Evolutionary conservation across 2,888 invertebrate species (phyloP).

Genomic region (Eupeodes latifasciatus): DNA sequence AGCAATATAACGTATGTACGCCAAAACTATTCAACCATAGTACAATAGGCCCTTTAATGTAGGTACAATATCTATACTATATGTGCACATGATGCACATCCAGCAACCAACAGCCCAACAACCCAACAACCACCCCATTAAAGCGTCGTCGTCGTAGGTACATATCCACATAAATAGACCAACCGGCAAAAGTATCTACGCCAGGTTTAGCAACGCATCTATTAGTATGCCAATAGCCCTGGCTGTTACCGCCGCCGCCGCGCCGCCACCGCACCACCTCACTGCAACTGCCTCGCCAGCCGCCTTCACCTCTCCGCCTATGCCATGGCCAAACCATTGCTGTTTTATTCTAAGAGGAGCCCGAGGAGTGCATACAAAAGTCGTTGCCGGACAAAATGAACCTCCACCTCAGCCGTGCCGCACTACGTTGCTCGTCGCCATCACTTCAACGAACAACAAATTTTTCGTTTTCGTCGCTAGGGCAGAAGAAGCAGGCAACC

Average conservation of each 20-base stretch:
- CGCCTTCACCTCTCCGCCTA: slow-evolving; percentile 38
- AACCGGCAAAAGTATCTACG: slow-evolving; percentile 76
- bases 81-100: slow-evolving; percentile 54
- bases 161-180: slow-evolving; percentile 76
- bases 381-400: slow-evolving; percentile 73
- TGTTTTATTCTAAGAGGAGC: slow-evolving; percentile 60
- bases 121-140: slow-evolving; percentile 70
- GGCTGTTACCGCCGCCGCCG: slow-evolving; percentile 47
- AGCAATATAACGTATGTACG: slow-evolving; percentile 55
- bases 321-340: slow-evolving; percentile 48
- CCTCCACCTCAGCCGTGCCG: slow-evolving; percentile 36
- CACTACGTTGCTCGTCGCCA: slow-evolving; percentile 1
- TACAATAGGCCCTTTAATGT: slow-evolving; percentile 76
- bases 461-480: slow-evolving; percentile 64
- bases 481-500: slow-evolving; percentile 53
- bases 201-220: slow-evolving; percentile 76
- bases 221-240: slow-evolving; percentile 76
- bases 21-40: slow-evolving; percentile 74
- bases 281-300: background rate
- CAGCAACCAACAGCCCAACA: slow-evolving; percentile 46
- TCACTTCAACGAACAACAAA: slow-evolving; percentile 46
- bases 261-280: slow-evolving; percentile 26
- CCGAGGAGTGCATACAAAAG: slow-evolving; percentile 59
- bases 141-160: slow-evolving; percentile 52
- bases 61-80: slow-evolving; percentile 60